Evolutionary conservation across 2,888 invertebrate species (phyloP).

Genomic region (Orthonevra nobilis): DNA sequence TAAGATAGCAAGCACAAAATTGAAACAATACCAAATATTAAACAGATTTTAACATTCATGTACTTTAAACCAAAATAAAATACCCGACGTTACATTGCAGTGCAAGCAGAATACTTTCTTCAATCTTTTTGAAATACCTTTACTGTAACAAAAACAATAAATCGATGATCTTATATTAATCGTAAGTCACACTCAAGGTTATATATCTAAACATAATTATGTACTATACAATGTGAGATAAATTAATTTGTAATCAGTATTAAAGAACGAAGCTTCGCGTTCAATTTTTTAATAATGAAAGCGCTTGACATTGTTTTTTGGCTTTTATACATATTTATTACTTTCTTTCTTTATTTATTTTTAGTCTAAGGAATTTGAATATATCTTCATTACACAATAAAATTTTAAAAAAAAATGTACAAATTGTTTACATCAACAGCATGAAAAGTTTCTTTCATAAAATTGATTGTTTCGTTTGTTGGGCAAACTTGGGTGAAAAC

Average conservation of each 20-base stretch:
- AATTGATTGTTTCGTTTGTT: no score
- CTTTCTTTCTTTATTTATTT: constrained; percentile 16
- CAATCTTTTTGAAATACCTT: constrained; percentile 35
- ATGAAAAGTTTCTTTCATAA: no score
- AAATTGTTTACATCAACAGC: no score
- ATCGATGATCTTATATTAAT: constrained; percentile 25
- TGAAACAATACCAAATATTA: constrained; percentile 2
- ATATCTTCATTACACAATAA: constrained; percentile 39
- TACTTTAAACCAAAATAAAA: no score
- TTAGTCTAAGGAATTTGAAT: constrained; percentile 31
- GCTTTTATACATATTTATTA: constrained; percentile 41
- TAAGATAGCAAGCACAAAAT: no score
- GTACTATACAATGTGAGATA: no score
- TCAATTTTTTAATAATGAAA: constrained; percentile 19
- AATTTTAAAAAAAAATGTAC: constrained; percentile 21
- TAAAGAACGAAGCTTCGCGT: constrained; percentile 8
- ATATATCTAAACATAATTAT: no score
- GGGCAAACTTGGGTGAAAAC: no score
- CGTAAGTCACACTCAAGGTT: no score
- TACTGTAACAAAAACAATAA: constrained; percentile 54
- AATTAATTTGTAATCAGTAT: constrained; percentile 23
- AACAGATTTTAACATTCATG: no score
- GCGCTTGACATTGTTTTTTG: constrained; percentile 47
- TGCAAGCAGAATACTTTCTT: not conserved
- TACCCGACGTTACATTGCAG: no score